A percentile compares a stretch with the other conserved stretches of the same genome.
Conservation (phyloP, 2,888 invertebrate genomes). For the Erebia palarica region DNA sequence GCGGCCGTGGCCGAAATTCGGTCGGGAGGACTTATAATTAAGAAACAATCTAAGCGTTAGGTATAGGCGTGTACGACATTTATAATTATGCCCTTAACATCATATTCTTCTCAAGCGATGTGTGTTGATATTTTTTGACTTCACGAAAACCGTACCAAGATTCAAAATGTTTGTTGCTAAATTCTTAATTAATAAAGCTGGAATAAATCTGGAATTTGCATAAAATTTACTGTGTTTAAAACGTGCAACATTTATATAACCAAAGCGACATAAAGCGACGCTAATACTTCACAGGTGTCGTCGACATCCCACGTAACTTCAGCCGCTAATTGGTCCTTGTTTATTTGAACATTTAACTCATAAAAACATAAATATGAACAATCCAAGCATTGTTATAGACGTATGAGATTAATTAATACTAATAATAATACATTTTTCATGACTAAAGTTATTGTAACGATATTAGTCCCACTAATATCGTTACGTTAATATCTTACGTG, state of each 20-base stretch:
- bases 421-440: too few relatives aligned
- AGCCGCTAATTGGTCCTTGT: constrained; percentile 70
- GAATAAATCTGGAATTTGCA: not conserved
- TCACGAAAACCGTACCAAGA: too few relatives aligned
- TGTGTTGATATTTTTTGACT: too few relatives aligned
- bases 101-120: too few relatives aligned
- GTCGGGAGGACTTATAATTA: too few relatives aligned
- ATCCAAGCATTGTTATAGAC: not conserved
- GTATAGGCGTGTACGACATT: too few relatives aligned
- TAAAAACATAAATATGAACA: constrained; percentile 1
- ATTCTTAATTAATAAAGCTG: not conserved
- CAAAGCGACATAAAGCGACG: constrained; percentile 28
- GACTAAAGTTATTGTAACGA: not conserved
- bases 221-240: not conserved
- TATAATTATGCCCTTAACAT: too few relatives aligned
- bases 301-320: constrained; percentile 53
- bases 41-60: too few relatives aligned
- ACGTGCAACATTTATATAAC: not conserved
- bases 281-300: constrained; percentile 62
- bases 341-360: constrained; percentile 59
- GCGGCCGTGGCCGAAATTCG: too few relatives aligned
- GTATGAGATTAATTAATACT: not conserved
- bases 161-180: not conserved
- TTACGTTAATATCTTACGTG: too few relatives aligned
- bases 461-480: too few relatives aligned